Percentiles rank a stretch among this genome's conserved stretches.
Evolutionary conservation across 2,113 vertebrate genomes (phyloP).

Genomic region (Dromiciops gliroides): DNA sequence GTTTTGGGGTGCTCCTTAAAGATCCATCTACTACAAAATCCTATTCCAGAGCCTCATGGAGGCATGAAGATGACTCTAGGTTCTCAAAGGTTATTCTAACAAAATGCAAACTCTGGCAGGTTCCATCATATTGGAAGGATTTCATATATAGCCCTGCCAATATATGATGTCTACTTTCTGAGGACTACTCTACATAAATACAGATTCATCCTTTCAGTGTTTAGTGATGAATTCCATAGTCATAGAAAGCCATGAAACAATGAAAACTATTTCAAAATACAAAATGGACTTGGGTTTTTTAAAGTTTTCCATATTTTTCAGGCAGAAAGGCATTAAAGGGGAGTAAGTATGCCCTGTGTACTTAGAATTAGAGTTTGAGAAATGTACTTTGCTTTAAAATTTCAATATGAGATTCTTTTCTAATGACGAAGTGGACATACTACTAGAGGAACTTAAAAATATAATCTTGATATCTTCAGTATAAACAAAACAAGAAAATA

Average conservation of each 20-base stretch:
- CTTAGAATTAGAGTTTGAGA: neutral
- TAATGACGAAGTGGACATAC: neutral
- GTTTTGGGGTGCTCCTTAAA: neutral
- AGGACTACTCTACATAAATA: neutral
- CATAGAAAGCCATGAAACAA: neutral
- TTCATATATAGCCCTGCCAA: neutral
- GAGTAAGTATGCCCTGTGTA: neutral
- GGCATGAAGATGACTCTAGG: neutral
- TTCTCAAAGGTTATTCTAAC: neutral
- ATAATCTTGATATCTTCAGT: neutral
- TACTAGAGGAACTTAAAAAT: neutral
- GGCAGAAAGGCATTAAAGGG: neutral
- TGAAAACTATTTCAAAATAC: neutral
- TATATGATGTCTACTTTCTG: neutral
- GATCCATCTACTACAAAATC: neutral
- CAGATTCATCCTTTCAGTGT: neutral
- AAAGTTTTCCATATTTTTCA: neutral
- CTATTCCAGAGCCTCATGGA: neutral
- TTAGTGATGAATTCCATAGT: neutral
- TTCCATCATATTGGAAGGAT: neutral
- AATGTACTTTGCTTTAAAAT: neutral
- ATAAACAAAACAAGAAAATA: neutral
- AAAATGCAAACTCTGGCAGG: neutral
- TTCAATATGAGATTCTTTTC: neutral
- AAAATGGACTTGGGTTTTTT: neutral